Base-by-base conservation (phyloP, 1,140 invertebrate genomes). In the Sesamia nonagrioides region DNA sequence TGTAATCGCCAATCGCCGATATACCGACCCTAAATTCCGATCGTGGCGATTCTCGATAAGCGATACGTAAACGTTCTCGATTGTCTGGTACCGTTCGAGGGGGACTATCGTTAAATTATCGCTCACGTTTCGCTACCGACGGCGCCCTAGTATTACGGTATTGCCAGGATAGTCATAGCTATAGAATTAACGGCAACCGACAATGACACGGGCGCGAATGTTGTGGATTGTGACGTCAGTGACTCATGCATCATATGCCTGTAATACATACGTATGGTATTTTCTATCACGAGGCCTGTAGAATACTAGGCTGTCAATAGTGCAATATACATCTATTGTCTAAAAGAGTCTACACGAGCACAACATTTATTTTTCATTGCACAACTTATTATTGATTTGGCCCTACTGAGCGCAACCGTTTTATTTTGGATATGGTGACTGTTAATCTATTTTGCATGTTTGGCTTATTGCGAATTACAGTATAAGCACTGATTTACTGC, bases 111-210 rank as follows among this genome's bases (percentile, higher is more conserved):
- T 84, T 91, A 91, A 93, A 88, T 94, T 94, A 94, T 94, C 89
- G 90, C 86, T 92, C 92, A 94, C 92, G 92, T 88, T 93, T 92
- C 87, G 91, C 92, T 93, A 92, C 91, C 82, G 88, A 80, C 84
- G 86, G 84, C 84, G 86, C 86, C 82, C 83, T 86, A 83, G 68
- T 84, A 85, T 87, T 87, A 85, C 80, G 78, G 80, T 88, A 86
- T 84, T 82, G 77, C 18, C 37, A 63, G 71, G 80, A 83, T 86
- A 69, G 42, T 69, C 66, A 69, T 69, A 76, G 82, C 78, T 74
- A 81, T 79, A 33, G 75, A 83, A 80, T 84, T 71, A 81, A 72
- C 50, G 77, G 68, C 27, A 60, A 80, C 74, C 71, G 63, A 82
- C 72, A 61, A 66, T 82, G 74, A 77, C 71, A 85, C 66, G 50